phyloP scores from a whole-genome alignment of 2,888 invertebrate genomes.

The Patella depressa region DNA sequence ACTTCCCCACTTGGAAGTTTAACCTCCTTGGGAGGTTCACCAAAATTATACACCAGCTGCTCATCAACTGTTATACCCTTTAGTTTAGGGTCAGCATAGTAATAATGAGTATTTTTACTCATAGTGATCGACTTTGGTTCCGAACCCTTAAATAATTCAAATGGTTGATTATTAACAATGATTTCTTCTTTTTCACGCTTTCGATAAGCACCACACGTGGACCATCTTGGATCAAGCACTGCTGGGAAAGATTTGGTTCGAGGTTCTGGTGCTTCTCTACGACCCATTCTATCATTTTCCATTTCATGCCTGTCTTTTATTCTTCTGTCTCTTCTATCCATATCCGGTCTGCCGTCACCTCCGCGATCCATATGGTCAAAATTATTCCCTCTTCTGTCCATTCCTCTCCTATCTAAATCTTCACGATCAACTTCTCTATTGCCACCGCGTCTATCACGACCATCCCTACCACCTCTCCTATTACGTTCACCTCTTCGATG shows the following conservation, averaged over 20 bases:
- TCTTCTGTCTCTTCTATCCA: constrained; percentile 13
- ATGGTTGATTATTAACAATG: not conserved
- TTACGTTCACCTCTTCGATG: constrained; percentile 13
- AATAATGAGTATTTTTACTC: constrained; percentile 38
- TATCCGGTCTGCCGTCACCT: not conserved
- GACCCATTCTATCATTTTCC: constrained; percentile 24
- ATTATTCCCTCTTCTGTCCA: constrained; percentile 8
- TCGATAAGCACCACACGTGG: not conserved
- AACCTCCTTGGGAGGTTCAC: constrained; percentile 60
- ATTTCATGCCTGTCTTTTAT: constrained; percentile 17
- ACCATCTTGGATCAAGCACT: not conserved
- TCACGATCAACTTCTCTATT: constrained; percentile 14
- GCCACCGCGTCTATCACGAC: constrained; percentile 4
- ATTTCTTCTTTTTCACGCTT: not conserved
- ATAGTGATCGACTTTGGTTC: constrained; percentile 42
- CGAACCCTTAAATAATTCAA: constrained; percentile 1
- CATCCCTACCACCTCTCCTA: constrained; percentile 24
- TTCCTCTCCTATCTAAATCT: not conserved
- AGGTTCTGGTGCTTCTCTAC: constrained; percentile 23
- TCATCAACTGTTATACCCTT: constrained; percentile 61
- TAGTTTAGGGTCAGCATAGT: constrained; percentile 54
- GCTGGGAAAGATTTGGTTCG: no score
- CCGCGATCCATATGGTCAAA: constrained; percentile 14
- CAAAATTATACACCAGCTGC: constrained; percentile 60
- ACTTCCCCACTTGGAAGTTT: constrained; percentile 41